Percentiles rank a stretch among this genome's conserved stretches.
These are phyloP conservation scores for Portunus trituberculatus DNA, from an alignment of 1,140 invertebrate genomes.

Conservation along the genomic window DNA sequence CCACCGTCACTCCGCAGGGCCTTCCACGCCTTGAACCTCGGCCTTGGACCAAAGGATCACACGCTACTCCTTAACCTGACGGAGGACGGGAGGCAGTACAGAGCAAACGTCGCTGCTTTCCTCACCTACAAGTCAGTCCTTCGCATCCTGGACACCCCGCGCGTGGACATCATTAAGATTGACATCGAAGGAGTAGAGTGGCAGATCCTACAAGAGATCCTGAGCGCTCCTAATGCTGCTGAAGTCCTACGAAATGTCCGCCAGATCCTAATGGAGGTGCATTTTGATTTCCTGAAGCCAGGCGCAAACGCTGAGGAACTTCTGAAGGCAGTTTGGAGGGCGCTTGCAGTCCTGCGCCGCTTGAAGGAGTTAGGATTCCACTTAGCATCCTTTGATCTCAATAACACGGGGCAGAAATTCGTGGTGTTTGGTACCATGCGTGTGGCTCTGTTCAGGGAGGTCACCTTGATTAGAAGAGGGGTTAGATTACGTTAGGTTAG, in stretches of 20 bases:
- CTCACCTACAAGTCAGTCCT: slow-evolving; percentile 48
- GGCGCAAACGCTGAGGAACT: background rate
- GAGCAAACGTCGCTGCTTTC: background rate
- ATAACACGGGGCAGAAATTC: slow-evolving; percentile 41
- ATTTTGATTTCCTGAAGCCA: slow-evolving; percentile 41
- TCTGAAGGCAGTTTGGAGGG: background rate
- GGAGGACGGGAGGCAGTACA: background rate
- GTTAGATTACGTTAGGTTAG: too few relatives aligned
- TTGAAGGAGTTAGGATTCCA: slow-evolving; percentile 57
- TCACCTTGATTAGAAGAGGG: slow-evolving; percentile 54
- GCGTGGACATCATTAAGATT: slow-evolving; percentile 54
- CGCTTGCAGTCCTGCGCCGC: background rate
- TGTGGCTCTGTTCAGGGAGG: slow-evolving; percentile 43
- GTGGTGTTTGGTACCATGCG: background rate
- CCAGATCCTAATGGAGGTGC: slow-evolving; percentile 64
- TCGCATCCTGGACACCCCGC: slow-evolving; percentile 36
- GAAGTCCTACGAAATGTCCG: slow-evolving; percentile 17
- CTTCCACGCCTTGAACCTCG: slow-evolving; percentile 54
- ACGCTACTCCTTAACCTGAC: slow-evolving; percentile 47
- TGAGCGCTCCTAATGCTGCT: slow-evolving; percentile 31
- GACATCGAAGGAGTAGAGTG: slow-evolving; percentile 68
- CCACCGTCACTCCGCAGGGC: background rate
- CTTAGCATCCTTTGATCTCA: slow-evolving; percentile 59
- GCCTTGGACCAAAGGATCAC: slow-evolving; percentile 27
- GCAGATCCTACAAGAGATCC: slow-evolving; percentile 44